phyloP scores from a whole-genome alignment of 1,140 invertebrate species.

The Pomacea maculata region DNA sequence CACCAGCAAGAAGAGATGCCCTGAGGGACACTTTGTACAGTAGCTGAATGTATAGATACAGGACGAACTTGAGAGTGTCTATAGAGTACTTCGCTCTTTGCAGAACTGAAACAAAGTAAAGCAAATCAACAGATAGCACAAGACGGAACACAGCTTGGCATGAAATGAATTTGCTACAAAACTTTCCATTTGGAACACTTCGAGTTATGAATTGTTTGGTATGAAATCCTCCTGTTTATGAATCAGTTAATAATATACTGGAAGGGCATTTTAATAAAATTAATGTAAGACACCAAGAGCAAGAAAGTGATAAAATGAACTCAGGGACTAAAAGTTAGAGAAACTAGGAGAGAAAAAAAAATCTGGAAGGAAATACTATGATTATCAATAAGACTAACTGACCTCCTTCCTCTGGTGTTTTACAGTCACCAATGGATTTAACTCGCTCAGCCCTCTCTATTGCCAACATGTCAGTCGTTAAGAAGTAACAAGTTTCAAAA shows the following conservation, averaged over 20 bases:
- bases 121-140: not conserved
- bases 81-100: constrained; percentile 50
- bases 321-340: not conserved
- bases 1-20: constrained; percentile 62
- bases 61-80: constrained; percentile 59
- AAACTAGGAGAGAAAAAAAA: too few species aligned
- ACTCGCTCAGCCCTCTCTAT: constrained; percentile 55
- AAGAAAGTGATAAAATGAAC: constrained; percentile 7
- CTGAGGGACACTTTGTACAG: constrained; percentile 63
- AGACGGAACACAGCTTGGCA: too few species aligned
- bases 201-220: too few species aligned
- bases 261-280: not conserved
- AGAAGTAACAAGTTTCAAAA: constrained; percentile 57
- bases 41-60: constrained; percentile 64
- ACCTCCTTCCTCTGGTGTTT: constrained; percentile 42
- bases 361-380: too few species aligned
- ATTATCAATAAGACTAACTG: not conserved
- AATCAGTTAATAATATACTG: not conserved
- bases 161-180: too few species aligned
- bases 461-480: constrained; percentile 43
- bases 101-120: constrained; percentile 43
- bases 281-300: not conserved
- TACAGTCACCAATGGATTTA: constrained; percentile 34
- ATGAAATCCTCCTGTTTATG: not conserved
- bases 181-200: too few species aligned